phyloP scores from a whole-genome alignment of 1,140 invertebrate genomes.

The Tribolium castaneum region DNA sequence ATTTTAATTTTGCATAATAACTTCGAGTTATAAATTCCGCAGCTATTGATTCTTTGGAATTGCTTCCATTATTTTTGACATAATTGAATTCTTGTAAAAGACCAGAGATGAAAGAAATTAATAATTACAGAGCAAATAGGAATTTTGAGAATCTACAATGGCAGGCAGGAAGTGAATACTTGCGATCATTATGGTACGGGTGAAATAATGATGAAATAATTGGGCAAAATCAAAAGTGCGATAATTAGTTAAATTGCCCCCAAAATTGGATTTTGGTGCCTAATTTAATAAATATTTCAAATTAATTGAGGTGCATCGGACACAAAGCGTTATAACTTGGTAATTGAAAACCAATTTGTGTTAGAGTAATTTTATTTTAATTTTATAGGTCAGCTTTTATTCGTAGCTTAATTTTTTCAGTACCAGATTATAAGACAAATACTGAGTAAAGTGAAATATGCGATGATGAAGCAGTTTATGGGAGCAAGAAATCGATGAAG shows the following conservation, averaged over 20 bases:
- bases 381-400: too few relatives aligned
- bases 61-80: constrained; percentile 32
- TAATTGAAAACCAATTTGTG: background rate
- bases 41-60: constrained; percentile 25
- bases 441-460: too few relatives aligned
- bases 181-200: background rate
- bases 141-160: constrained; percentile 1
- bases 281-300: background rate
- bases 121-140: constrained; percentile 11
- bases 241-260: background rate
- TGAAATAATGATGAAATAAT: background rate
- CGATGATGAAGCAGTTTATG: background rate
- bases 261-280: background rate
- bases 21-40: constrained; percentile 13
- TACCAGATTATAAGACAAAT: too few relatives aligned
- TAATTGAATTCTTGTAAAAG: constrained; percentile 29
- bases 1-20: constrained; percentile 7
- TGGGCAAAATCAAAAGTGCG: background rate
- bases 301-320: background rate
- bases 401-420: too few relatives aligned
- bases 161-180: background rate
- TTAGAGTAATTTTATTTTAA: too few relatives aligned
- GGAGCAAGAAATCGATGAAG: background rate
- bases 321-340: background rate
- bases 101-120: constrained; percentile 15